Evolutionary conservation across 2,113 vertebrate genomes (phyloP).

Genomic region (Erythrolamprus reginae): DNA sequence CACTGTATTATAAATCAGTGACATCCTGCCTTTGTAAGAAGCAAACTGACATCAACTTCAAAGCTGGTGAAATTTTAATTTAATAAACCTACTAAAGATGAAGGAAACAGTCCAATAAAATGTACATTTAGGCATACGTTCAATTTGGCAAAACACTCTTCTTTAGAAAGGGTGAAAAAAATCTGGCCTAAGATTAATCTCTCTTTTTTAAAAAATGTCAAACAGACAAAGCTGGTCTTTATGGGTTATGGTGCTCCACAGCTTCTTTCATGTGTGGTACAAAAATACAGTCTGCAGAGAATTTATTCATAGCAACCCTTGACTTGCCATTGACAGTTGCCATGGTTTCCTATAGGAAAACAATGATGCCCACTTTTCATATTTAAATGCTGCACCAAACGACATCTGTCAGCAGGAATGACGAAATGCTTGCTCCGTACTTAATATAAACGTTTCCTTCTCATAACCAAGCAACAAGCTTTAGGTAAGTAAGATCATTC

Average conservation of each 20-base stretch:
- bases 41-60: neutral
- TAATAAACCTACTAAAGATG: neutral
- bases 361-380: neutral
- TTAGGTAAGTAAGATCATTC: neutral
- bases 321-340: conserved; percentile 21
- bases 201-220: neutral
- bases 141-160: neutral
- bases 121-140: neutral
- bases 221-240: neutral
- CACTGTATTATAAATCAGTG: no score
- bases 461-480: neutral
- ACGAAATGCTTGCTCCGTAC: neutral
- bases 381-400: neutral
- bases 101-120: neutral
- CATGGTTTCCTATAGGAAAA: conserved; percentile 17
- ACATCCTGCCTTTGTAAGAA: neutral
- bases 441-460: fast-evolving
- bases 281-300: conserved; percentile 23
- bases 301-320: conserved; percentile 20
- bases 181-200: fast-evolving
- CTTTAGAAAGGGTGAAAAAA: neutral
- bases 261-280: neutral
- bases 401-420: conserved; percentile 1
- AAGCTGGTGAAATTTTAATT: neutral
- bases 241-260: neutral